Evolutionary conservation across 2,888 invertebrate species (phyloP), one percentile per base, ranked within the genome.

Genomic region (Diarsia brunnea): DNA sequence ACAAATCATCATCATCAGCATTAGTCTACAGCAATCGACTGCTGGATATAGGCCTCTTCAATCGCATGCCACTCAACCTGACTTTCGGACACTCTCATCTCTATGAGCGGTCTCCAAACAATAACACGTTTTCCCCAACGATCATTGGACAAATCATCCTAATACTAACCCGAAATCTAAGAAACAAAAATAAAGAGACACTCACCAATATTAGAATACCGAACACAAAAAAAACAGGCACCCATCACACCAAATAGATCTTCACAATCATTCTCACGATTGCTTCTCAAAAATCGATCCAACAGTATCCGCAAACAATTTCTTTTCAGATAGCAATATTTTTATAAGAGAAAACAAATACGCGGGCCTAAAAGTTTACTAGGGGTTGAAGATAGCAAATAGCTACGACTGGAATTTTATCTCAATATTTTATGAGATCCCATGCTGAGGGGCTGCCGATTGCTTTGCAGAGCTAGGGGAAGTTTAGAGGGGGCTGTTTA

Each of bases 391-490:
- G 78, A 89, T 86, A 86, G 86, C 84, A 84, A 87, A 87, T 83
- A 84, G 79, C 78, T 85, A 86, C 79, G 79, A 76, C 86, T 84
- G 83, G 76, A 87, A 88, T 88, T 90, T 89, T 87, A 89, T 91
- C 90, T 90, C 89, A 90, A 92, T 92, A 92, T 92, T 92, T 92
- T 91, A 92, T 89, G 90, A 90, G 90, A 87, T 73, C 86, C 84
- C 75, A 78, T 81, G 80, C 75, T 79, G 74, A 86, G 84, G 81
- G 86, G 81, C 74, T 77, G 74, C 82, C 87, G 83, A 89, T 90
- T 88, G 84, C 82, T 87, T 85, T 77, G 67, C 63, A 55, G 69
- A 80, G 78, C 73, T 76, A 82, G 73, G 76, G 72, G 71, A 45
- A 65, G 51, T 73, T 72, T 69, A 55, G 73, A 82, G 67, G 70